Base-by-base conservation (phyloP, 1,140 invertebrate genomes). In the Oppia nitens region DNA sequence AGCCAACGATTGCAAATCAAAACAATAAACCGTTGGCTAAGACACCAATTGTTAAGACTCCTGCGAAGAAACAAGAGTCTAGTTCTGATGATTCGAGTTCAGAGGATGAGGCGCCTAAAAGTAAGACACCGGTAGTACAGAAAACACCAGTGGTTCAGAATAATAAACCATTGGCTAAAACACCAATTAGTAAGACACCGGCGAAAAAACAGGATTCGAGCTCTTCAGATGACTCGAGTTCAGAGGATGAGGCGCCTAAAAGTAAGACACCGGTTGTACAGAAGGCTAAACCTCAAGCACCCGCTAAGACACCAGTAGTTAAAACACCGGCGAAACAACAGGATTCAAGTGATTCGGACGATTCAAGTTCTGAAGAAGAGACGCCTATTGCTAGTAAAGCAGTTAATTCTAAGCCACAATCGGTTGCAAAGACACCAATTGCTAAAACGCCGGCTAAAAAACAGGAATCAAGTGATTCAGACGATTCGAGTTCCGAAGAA, bases 31-130 rank as follows among this genome's bases (percentile, higher is more conserved):
- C 53, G 3, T 4, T 32, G 11, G 28, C 26, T 12, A 57, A 6
- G 6, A 17, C 17, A 40, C 32, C 32, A 17, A 40, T 40, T 40
- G 6, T 40, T 40, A 9, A 6, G 32, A 40, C 6, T 6, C 6
- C 32, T 9, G 32, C 17, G 32, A 17, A 9, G 6, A 40, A 57
- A 48, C 12, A 57, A 51, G 55, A 57, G 24, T 57, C 55, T 2
- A 25, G 47, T 45, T 59, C 57, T 11, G 57, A 60, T 26, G 52
- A 54, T 28, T n/a, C 14, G 40, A 56, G 50, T 14, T 50, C 55
- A 40, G 53, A 59, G n/a, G 57, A 59, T 17, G 9, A 9, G n/a
- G 14, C 40, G 47, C 17, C 55, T 11, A 47, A 47, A 40, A 9
- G 6, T 40, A 40, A 40, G 32, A 40, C 32, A 40, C 32, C 32